These are phyloP conservation scores for Tadarida brasiliensis DNA, from an alignment of 2,797 vertebrate species.

Conservation along the genomic window DNA sequence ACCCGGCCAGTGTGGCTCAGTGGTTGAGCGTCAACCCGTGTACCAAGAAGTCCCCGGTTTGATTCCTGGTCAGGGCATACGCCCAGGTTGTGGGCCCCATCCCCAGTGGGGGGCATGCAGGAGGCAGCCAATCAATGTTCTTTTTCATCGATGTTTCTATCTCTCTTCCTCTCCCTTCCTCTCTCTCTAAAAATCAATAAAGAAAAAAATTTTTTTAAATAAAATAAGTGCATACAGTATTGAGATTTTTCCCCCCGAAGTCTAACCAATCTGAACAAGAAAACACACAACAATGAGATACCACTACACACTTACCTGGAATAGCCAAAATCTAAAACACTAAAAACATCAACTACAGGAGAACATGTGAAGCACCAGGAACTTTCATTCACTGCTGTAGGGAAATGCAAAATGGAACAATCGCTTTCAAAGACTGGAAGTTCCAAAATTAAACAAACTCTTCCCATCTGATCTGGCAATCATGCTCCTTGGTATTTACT, in stretches of 20 bases:
- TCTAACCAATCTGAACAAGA: neutral
- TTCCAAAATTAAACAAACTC: neutral
- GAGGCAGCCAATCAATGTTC: neutral
- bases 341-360: neutral
- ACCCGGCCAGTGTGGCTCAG: neutral
- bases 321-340: neutral
- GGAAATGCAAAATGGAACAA: neutral
- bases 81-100: neutral
- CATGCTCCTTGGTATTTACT: neutral
- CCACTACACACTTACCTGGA: neutral
- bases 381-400: too few relatives aligned
- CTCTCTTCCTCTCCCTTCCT: too few relatives aligned
- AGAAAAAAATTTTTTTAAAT: too few relatives aligned
- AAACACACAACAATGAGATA: neutral
- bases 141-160: too few relatives aligned
- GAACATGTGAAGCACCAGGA: neutral
- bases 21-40: neutral
- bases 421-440: neutral
- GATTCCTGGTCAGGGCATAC: neutral
- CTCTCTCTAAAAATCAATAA: too few relatives aligned
- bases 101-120: neutral
- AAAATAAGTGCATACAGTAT: neutral
- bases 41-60: neutral
- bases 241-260: neutral
- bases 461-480: neutral